These are phyloP conservation scores for Leptoclinus maculatus DNA, from an alignment of 2,797 vertebrate genomes.

Conservation along the genomic window DNA sequence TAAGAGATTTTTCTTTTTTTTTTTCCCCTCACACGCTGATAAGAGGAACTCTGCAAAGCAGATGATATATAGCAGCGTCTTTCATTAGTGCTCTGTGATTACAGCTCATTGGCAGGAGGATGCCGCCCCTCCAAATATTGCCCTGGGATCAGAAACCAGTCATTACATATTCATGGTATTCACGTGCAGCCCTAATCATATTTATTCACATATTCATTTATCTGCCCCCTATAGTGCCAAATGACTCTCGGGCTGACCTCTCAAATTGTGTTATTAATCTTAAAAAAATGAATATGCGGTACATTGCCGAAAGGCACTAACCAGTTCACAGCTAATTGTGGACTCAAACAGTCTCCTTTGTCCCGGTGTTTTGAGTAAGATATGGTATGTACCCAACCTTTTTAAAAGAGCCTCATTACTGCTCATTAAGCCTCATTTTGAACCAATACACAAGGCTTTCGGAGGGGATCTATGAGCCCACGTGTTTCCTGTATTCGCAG, in stretches of 20 bases:
- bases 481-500: not conserved
- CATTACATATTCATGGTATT: constrained; percentile 65
- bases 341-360: constrained; percentile 27
- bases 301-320: constrained; percentile 30
- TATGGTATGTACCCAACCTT: constrained; percentile 18
- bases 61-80: constrained; percentile 49
- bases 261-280: constrained; percentile 67
- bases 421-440: constrained; percentile 12
- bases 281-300: constrained; percentile 35
- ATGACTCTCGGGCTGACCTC: constrained; percentile 61
- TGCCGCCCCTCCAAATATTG: constrained; percentile 44
- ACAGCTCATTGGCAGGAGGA: constrained; percentile 57
- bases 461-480: constrained; percentile 17
- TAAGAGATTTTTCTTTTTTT: constrained; percentile 28
- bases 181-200: constrained; percentile 64
- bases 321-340: constrained; percentile 49
- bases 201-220: constrained; percentile 67
- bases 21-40: constrained; percentile 42
- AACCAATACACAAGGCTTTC: not conserved
- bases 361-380: constrained; percentile 23
- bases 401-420: constrained; percentile 30
- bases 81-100: constrained; percentile 71
- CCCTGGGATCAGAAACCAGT: constrained; percentile 50
- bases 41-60: constrained; percentile 60
- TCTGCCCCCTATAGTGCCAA: constrained; percentile 51